These are phyloP conservation scores for Prunella fulvescens DNA, from an alignment of 2,113 vertebrate species.

Conservation along the genomic window DNA sequence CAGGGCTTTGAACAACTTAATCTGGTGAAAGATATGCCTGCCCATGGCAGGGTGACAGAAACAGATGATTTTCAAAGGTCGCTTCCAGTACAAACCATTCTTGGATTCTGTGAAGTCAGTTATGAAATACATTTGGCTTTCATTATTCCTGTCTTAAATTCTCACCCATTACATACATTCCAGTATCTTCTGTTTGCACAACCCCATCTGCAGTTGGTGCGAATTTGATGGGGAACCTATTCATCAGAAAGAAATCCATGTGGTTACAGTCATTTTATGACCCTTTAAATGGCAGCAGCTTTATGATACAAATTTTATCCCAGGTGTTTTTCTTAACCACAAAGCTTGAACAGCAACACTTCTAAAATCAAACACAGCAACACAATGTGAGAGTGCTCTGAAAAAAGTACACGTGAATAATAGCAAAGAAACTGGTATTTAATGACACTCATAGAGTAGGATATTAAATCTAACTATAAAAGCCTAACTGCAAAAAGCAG, in stretches of 20 bases:
- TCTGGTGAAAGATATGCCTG: background rate
- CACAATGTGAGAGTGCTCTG: background rate
- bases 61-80: background rate
- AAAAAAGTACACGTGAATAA: background rate
- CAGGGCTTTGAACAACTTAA: background rate
- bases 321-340: background rate
- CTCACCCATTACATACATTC: background rate
- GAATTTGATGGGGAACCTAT: background rate
- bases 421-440: background rate
- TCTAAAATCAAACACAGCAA: background rate
- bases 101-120: background rate
- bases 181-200: background rate
- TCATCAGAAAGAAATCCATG: background rate
- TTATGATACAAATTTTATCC: background rate
- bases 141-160: background rate
- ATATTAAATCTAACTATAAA: background rate
- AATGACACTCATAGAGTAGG: background rate
- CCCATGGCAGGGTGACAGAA: background rate
- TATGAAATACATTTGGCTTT: background rate
- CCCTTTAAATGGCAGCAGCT: background rate
- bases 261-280: background rate
- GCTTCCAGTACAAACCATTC: background rate
- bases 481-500: background rate
- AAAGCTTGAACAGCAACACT: background rate
- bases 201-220: background rate